Evolutionary conservation across 2,113 vertebrate genomes (phyloP).

Genomic region (Helogale parvula): DNA sequence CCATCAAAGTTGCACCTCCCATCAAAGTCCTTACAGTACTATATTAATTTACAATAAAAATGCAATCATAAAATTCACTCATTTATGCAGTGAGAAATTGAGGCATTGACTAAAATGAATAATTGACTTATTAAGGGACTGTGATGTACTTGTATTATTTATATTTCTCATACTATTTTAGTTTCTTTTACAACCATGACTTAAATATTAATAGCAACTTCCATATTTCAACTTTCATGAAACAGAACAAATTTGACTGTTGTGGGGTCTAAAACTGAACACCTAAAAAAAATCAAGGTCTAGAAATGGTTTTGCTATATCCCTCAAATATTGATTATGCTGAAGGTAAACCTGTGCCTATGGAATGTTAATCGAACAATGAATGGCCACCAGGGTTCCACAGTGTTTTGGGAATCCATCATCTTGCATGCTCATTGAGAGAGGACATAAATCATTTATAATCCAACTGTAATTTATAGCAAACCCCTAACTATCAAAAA

Average conservation of each 20-base stretch:
- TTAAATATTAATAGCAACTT: not conserved
- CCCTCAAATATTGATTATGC: not conserved
- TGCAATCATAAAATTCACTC: not conserved
- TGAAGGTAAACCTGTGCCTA: not conserved
- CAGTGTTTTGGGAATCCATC: not conserved
- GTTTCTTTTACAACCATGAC: not conserved
- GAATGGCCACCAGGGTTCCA: not conserved
- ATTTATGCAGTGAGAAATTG: not conserved
- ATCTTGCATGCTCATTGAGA: not conserved
- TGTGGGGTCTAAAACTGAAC: not conserved
- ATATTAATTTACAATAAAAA: not conserved
- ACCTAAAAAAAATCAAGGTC: not conserved
- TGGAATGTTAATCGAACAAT: not conserved
- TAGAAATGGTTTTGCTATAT: not conserved
- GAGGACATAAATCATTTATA: not conserved
- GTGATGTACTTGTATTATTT: not conserved
- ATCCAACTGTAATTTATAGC: not conserved
- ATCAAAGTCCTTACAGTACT: not conserved
- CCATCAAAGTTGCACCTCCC: too few relatives aligned
- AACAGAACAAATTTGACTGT: not conserved
- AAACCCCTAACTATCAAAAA: not conserved
- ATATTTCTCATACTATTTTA: not conserved
- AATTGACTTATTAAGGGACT: not conserved
- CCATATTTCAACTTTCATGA: not conserved
- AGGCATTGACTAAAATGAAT: not conserved